phyloP scores from a whole-genome alignment of 2,888 invertebrate genomes.

The Latrodectus elegans region DNA sequence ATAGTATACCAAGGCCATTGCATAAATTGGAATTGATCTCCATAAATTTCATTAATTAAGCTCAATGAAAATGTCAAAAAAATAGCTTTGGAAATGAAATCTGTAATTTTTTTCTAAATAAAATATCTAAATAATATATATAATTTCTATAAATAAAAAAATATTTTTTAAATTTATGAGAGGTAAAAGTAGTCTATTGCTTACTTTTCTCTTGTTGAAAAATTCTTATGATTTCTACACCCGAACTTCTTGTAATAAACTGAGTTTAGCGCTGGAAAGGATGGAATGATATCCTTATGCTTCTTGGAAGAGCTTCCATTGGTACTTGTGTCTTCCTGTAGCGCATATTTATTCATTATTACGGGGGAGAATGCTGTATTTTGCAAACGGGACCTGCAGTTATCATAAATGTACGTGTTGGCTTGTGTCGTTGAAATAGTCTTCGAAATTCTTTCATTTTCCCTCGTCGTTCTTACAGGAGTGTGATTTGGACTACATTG shows the following conservation, averaged over 20 bases:
- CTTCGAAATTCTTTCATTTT: not conserved
- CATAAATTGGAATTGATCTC: too few species aligned
- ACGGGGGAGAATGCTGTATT: conserved; percentile 76
- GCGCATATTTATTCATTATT: conserved; percentile 83
- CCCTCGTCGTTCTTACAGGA: not conserved
- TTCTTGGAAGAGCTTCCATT: conserved; percentile 3
- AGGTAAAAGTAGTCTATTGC: too few species aligned
- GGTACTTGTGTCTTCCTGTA: conserved; percentile 72
- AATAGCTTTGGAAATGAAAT: too few species aligned
- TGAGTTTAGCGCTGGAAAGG: conserved; percentile 17
- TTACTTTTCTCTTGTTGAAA: conserved; percentile 29
- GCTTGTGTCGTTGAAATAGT: not conserved
- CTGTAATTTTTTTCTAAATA: too few species aligned
- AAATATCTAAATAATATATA: too few species aligned
- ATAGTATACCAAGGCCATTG: too few species aligned
- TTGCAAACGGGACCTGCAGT: not conserved
- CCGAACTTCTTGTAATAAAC: conserved; percentile 1
- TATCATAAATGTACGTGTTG: not conserved
- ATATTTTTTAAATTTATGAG: too few species aligned
- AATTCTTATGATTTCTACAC: conserved; percentile 9
- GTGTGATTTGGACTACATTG: not conserved
- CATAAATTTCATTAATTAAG: too few species aligned
- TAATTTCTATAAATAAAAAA: too few species aligned
- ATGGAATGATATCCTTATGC: conserved; percentile 1
- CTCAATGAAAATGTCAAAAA: too few species aligned